Evolutionary conservation across 2,113 vertebrate species (phyloP), one percentile per base, ranked within the genome.

Genomic region (Stigmatopora nigra): DNA sequence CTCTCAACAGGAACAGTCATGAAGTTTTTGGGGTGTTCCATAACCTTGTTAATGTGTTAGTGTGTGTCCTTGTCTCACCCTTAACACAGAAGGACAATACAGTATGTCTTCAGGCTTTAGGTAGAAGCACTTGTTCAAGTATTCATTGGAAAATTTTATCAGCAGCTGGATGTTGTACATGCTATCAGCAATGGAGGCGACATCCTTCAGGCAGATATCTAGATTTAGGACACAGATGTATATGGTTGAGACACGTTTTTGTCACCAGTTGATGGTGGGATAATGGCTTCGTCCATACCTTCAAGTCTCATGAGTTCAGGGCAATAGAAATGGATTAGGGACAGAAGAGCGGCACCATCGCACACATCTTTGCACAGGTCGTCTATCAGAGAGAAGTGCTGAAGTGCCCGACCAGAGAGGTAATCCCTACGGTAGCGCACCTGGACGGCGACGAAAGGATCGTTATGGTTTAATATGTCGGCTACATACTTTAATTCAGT

Each of bases 181-280:
- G 59, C 93, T 95, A 84, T 99, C 96, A 1, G 94, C 90, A 69
- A 95, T 90, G 0, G 96, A 97, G 0, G 90, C 89, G 14, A 92
- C 92, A 76, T 98, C 94, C 87, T 97, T 98, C 84, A 99, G 79
- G 70, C 95, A 99, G 57, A 98, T 93, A 81, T 99, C 96, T 99
- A 63, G 61, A 69, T 63, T 71, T 53, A 72, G 7, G n/a, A 64
- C 5, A 49, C 2, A 3, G 17, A 31, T 19, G 16, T 22, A 36
- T 8, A 35, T 19, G 7, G 13, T 31, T n/a, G 9, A 7, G 9
- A 49, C 13, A 36, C 16, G 17, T 14, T 13, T 14, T 17, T 6
- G 15, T 63, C 16, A n/a, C 15, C 0, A 35, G 3, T 12, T 16
- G 4, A 14, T 35, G 9, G 16, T 45, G 25, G 6, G 25, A 46